Base-by-base conservation (phyloP, 2,888 invertebrate species). In the Acanthococcus lagerstroemiae region DNA sequence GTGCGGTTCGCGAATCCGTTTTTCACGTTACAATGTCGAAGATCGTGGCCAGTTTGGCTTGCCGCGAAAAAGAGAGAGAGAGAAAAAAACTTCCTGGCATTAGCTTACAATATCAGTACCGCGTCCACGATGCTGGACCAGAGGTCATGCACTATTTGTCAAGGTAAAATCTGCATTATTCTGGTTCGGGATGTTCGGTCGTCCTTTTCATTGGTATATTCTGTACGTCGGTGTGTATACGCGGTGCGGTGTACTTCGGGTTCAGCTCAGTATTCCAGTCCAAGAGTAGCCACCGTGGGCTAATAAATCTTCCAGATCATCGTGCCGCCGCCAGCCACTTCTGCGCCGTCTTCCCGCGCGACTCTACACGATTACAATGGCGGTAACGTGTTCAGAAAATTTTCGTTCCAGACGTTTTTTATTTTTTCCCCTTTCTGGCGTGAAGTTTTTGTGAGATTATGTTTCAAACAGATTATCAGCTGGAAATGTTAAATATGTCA, bases 91-190 rank as follows among this genome's bases (percentile, higher is more conserved):
- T n/a, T n/a, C n/a, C n/a, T n/a, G n/a, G n/a, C n/a, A n/a, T n/a
- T n/a, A n/a, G n/a, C n/a, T n/a, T n/a, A n/a, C n/a, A n/a, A 37
- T 37, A 37, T 37, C n/a, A n/a, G 37, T 3, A 37, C n/a, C 37
- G 1, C 37, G 37, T 9, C 37, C 37, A 15, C 12, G 12, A 37
- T n/a, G 37, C 37, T n/a, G 37, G 2, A 37, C 17, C 26, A 60
- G 26, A 60, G 46, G 46, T 60, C 58, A 46, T 60, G 58, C 48
- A 60, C 46, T 60, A 60, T 60, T 60, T 60, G 58, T 60, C 58
- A 60, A 60, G 58, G 58, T 60, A 60, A 60, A 56, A 60, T 60
- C 48, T 45, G 25, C 58, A 21, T 52, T 52, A 52, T 52, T 22
- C 52, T 52, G 37, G 37, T n/a, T n/a, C n/a, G n/a, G n/a, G n/a